A percentile compares a stretch with the other conserved stretches of the same genome.
Conservation (phyloP, 2,888 invertebrate species). For the Hermaeophaga mercurialis region DNA sequence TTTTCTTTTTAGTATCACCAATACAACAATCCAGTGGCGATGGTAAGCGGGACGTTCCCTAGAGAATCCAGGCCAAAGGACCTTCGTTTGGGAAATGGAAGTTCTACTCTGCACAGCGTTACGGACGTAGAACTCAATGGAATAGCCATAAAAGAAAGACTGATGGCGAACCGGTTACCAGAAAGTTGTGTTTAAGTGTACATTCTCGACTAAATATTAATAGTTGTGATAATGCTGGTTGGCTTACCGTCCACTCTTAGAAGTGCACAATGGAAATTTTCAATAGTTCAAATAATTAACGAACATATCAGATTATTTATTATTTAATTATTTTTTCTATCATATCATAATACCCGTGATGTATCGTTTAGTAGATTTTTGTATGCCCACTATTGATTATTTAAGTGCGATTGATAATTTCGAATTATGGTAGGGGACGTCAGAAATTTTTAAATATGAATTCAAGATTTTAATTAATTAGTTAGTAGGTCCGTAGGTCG, state of each 20-base stretch:
- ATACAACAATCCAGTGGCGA: constrained; percentile 62
- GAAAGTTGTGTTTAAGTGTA: constrained; percentile 81
- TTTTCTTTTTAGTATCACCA: constrained; percentile 55
- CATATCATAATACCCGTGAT: too few relatives aligned
- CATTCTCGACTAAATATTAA: constrained; percentile 5
- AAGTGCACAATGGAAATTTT: constrained; percentile 14
- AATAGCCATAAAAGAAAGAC: constrained; percentile 84
- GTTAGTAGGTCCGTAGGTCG: too few relatives aligned
- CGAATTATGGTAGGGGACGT: too few relatives aligned
- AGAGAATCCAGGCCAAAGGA: constrained; percentile 62
- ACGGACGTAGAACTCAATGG: constrained; percentile 70
- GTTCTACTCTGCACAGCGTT: constrained; percentile 58
- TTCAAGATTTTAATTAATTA: too few relatives aligned
- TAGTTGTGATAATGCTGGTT: constrained; percentile 23
- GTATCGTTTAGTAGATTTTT: too few relatives aligned
- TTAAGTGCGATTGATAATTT: too few relatives aligned
- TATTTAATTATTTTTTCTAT: too few relatives aligned
- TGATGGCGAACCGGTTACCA: constrained; percentile 84
- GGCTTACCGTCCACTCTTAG: constrained; percentile 29
- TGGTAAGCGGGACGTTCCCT: constrained; percentile 62
- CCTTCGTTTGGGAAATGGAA: constrained; percentile 57
- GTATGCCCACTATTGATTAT: too few relatives aligned
- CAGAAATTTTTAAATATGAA: too few relatives aligned
- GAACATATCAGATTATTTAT: too few relatives aligned
- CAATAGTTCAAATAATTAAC: too few relatives aligned